Base-by-base conservation (phyloP, 1,140 invertebrate genomes). In the Andricus grossulariae region DNA sequence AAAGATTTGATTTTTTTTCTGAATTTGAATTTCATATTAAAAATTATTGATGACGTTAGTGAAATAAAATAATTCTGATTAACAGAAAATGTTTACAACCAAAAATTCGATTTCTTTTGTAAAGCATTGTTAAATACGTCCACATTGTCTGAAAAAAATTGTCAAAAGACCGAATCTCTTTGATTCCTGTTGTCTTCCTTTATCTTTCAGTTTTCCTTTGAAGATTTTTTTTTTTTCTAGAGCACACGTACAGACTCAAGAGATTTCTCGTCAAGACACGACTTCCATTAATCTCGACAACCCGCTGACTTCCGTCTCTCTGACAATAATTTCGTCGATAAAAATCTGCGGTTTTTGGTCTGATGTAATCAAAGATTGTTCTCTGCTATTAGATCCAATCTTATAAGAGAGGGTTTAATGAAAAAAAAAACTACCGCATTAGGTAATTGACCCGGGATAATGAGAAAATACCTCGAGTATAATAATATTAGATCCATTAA, bases 231-330 rank as follows among this genome's bases (percentile, higher is more conserved):
- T n/a, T 70, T 78, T 78, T 57, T 71, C 16, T 71, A 55, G 51
- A 66, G 13, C 60, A 66, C 60, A 16, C 16, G 16, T 16, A n/a
- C 45, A 55, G n/a, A 72, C 75, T 75, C 71, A 50, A 75, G 49
- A 50, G 80, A 81, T 85, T 85, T 80, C 84, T 83, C 57, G 71
- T 72, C 73, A 77, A 76, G 75, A 60, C 84, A 86, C 85, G 81
- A 86, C 76, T 85, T 80, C 49, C 73, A 77, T 79, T 80, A 75
- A 66, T 71, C 54, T 75, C 72, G 60, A 78, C 54, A 55, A 50
- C n/a, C 60, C 74, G 74, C 80, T 66, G 60, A 66, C 25, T 87
- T 86, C 80, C 82, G 81, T 78, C 81, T 85, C 70, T 3, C 25
- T 50, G 57, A 32, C 39, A 66, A 66, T 66, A 66, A 66, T 66